Evolutionary conservation across 2,888 invertebrate genomes (phyloP), one percentile per base, ranked within the genome.

Genomic region (Rhingia campestris): DNA sequence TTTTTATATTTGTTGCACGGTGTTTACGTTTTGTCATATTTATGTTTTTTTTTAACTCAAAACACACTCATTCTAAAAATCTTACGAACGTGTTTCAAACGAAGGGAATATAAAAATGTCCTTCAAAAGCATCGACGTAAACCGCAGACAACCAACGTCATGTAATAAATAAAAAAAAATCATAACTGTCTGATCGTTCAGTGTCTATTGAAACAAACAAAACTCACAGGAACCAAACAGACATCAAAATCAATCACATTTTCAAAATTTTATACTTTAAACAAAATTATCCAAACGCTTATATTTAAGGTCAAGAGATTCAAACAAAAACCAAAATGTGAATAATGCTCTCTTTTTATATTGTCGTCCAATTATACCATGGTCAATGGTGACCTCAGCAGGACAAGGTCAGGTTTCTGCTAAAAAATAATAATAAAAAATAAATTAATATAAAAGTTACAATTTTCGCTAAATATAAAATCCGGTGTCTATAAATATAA

Each of bases 371-470:
- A 45, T 67, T 47, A n/a, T 45, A 56, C 43, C 72, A 72, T 61
- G 72, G 51, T 35, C 73, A 79, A 45, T 12, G 35, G 67, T 82
- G 79, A 82, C 73, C 82, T 82, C 73, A 82, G 35, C 82, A 82
- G 69, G 79, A 79, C 82, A 79, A 82, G 82, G 82, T 77, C 67
- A 69, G 76, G 22, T 56, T 81, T 61, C 47, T 58, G 58, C 64
- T 47, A 81, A n/a, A 63, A 45, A 53, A 43, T 6, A 12, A 7
- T 43, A 33, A 43, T 32, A 37, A 6, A 56, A 45, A 41, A 22
- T 7, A 49, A 9, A 43, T 54, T 30, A 43, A 47, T 45, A 54
- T 35, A 81, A 59, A 66, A 43, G 59, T 6, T 33, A 6, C 2
- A 12, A 12, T 12, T 5, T 58, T 5, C 41, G 56, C 72, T 77